Base-by-base conservation (phyloP, 2,797 vertebrate genomes). In the Peromyscus attwateri region DNA sequence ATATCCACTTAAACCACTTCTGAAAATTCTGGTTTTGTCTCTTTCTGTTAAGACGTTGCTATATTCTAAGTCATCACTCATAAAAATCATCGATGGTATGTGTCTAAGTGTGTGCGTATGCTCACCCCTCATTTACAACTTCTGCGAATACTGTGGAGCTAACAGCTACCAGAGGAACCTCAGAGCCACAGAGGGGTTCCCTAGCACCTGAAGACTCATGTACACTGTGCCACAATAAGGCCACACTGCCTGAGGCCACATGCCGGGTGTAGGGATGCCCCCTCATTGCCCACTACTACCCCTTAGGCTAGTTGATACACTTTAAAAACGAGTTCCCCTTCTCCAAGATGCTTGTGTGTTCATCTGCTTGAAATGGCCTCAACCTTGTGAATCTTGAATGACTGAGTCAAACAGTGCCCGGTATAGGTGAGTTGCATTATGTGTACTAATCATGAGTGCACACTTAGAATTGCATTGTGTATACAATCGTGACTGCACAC, bases 1-100 rank as follows among this genome's bases (percentile, higher is more conserved):
- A 25, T 40, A 19, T 7, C 60, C 70, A 23, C 80, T 91, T 94
- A 66, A 89, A 82, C 89, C 96, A 89, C n/a, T 46, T 95, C 43
- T 90, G 17, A 37, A 46, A 84, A 76, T 89, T 93, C 5, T 43
- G 49, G n/a, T 57, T 31, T 88, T 76, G 34, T 43, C 57, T 82
- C 88, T 94, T 80, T 64, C 17, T 87, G 52, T 17, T 73, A 37
- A 34, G 23, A 21, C 31, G 9, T 75, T 46, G 7, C 23, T 76
- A 14, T 84, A 16, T 93, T 94, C 92, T 90, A 92, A 76, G 29
- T 43, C 25, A 68, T 83, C 31, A 16, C 68, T 94, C 16, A 57
- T 57, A 29, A 13, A 79, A 34, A 77, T 25, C 37, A 57, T 46
- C 62, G 6, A 25, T 66, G 60, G 16, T 73, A 37, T 70, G 1